Conservation (phyloP, 2,113 vertebrate species). For the Cyprichromis sp. region DNA sequence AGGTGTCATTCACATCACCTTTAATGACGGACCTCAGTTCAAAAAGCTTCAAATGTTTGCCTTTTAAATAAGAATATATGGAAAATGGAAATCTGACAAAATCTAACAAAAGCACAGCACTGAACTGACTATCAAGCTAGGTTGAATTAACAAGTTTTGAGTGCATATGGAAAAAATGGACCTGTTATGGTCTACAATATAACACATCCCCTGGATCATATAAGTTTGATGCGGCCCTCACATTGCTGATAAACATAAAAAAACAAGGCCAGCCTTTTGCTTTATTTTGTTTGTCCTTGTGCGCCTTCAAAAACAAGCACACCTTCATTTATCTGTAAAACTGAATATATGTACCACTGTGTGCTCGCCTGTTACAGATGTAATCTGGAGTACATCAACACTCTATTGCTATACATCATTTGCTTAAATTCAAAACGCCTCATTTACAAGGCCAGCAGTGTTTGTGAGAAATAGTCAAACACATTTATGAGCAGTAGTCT, state of each 20-base stretch:
- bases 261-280: background rate
- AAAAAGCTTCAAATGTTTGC: background rate
- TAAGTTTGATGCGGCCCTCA: no score
- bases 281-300: background rate
- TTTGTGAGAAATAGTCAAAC: background rate
- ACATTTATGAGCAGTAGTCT: background rate
- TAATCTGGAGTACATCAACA: background rate
- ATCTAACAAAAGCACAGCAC: no score
- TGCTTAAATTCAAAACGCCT: background rate
- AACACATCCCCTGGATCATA: background rate
- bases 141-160: background rate
- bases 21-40: background rate
- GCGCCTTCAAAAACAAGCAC: background rate
- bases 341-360: background rate
- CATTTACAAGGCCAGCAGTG: background rate
- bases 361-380: background rate
- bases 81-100: background rate
- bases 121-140: background rate
- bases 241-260: background rate
- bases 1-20: background rate
- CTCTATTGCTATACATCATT: background rate
- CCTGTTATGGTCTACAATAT: background rate
- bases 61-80: background rate
- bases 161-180: background rate
- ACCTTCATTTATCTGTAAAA: background rate